phyloP scores from a whole-genome alignment of 2,113 vertebrate species.

The Corythornis cristatus region DNA sequence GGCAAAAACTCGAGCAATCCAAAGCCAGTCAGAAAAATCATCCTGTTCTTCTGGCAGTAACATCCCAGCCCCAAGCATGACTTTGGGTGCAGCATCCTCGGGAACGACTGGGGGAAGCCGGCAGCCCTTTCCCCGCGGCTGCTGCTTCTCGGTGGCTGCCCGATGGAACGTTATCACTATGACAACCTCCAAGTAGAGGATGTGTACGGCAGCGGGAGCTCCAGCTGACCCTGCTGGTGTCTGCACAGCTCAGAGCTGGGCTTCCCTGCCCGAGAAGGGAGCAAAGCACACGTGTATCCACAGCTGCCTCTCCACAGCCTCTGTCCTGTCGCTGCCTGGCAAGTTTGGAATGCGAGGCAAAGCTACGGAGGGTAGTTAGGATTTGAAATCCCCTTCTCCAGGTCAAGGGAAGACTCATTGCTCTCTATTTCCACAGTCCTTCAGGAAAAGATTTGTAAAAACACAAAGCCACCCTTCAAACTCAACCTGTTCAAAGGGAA shows the following conservation, averaged over 20 bases:
- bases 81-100: accelerated
- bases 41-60: not conserved
- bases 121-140: not conserved
- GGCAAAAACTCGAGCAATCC: not conserved
- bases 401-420: not conserved
- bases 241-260: not conserved
- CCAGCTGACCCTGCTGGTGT: not conserved
- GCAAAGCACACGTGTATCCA: not conserved
- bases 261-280: not conserved
- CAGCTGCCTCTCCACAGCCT: not conserved
- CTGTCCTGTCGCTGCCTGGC: not conserved
- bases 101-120: not conserved
- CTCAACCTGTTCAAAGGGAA: not conserved
- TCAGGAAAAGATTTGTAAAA: not conserved
- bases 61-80: not conserved
- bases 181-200: conserved; percentile 53
- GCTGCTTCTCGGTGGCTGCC: not conserved
- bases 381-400: not conserved
- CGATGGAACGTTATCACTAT: conserved; percentile 20
- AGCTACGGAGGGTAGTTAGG: not conserved
- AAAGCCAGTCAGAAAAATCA: not conserved
- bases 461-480: not conserved
- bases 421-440: not conserved
- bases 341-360: not conserved
- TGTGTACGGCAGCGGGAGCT: not conserved